Base-by-base conservation (phyloP, 2,888 invertebrate genomes). In the Plusia festucae region DNA sequence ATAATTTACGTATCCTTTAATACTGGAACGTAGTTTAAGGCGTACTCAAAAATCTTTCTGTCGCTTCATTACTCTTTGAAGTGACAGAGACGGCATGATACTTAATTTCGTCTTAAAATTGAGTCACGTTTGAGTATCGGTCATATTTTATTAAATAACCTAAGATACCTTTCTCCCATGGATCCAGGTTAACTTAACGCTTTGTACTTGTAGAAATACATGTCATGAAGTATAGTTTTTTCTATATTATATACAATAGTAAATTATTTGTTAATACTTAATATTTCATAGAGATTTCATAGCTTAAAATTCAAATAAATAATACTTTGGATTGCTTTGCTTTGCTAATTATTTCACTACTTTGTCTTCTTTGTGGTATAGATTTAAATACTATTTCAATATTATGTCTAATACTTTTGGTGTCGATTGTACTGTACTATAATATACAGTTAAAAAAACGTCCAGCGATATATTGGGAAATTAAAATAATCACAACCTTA, bases 401-500 rank as follows among this genome's bases (percentile, higher is more conserved):
- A 56, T 56, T 52, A 57, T 20, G 60, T 30, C 60, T 70, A 66
- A 66, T 20, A 65, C 18, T 72, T 70, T 30, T 68, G 54, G 60
- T 68, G 24, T 54, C 51, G 51, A 70, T 68, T 71, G 59, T 64
- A 70, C 57, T 67, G 56, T 70, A 57, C 60, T 49, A 18, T 73
- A 68, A 55, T 22, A 56, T 71, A 74, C 59, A 69, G 59, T 62
- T 30, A 63, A 73, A 53, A 60, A 72, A 71, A 68, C 30, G 32
- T 53, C 65, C 60, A 73, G 68, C 58, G 22, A 67, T 69, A 63
- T 68, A 74, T 56, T 77, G 69, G 53, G 73, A 81, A 77, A 76
- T 82, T 81, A 81, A 84, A 83, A 84, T 81, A 86, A 85, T 90
- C 91, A 91, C 91, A 91, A 91, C 91, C 91, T 82, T 82, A 85